Base-by-base conservation (phyloP, 2,888 invertebrate genomes). In the Tenthredo notha region DNA sequence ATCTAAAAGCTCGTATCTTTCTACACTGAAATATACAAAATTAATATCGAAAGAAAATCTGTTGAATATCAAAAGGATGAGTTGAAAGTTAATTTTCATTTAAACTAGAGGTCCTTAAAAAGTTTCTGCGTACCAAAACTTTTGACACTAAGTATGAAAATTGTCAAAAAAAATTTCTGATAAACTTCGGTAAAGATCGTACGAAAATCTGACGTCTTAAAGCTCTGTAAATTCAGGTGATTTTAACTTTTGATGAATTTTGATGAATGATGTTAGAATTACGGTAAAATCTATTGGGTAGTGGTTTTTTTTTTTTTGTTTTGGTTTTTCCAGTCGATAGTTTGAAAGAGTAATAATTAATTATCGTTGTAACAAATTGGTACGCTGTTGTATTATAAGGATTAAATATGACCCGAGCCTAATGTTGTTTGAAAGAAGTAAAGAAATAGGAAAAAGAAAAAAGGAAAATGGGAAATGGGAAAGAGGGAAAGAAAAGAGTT, bases 371-470 rank as follows among this genome's bases (percentile, higher is more conserved):
- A 67, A 33, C 67, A 33, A 67, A 33, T 33, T 67, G 33, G 25
- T 1, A 1, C 33, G 6, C 1, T 6, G 33, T 18, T 33, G 67
- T 50, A 54, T 47, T 50, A 77, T 50, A 4, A 77, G 18, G 77
- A 77, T 77, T 77, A 77, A 77, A 77, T 77, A 77, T 77, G 54
- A 77, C 29, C 80, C 58, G 80, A 10, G 61, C 40, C 61, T 80
- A 61, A 80, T 80, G 61, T 80, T 80, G 80, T 80, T 58, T 80
- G 80, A 80, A 61, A 80, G 61, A 80, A 25, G 21, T n/a, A 61
- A 15, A 50, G 33, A 33, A 50, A 50, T 18, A 25, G 33, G 6
- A 29, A 67, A 18, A 18, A 18, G 18, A 7, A 18, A 25, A 29
- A 18, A 15, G 4, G 21, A 25, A n/a, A 29, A 12, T 7, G 65